Percentiles rank a stretch among this genome's conserved stretches.
These are phyloP conservation scores for Crenichthys baileyi DNA, from an alignment of 2,797 vertebrate genomes.

Conservation along the genomic window DNA sequence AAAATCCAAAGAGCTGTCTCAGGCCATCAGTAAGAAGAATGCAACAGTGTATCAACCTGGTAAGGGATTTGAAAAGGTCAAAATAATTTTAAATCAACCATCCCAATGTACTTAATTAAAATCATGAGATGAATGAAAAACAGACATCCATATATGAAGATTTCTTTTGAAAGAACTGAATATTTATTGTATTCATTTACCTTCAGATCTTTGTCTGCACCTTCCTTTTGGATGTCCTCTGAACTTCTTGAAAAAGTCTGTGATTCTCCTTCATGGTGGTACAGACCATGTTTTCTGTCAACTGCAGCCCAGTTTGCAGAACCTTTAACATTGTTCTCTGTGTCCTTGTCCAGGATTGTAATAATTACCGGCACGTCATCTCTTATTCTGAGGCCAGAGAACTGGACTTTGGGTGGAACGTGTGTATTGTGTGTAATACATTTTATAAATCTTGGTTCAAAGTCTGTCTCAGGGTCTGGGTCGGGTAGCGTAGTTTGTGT, in stretches of 20 bases:
- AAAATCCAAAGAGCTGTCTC: too few relatives aligned
- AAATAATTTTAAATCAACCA: too few relatives aligned
- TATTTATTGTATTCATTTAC: slow-evolving; percentile 19
- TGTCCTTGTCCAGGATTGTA: too few relatives aligned
- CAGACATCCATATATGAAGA: background rate
- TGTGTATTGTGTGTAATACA: background rate
- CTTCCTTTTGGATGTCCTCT: background rate
- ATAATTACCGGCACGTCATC: slow-evolving; percentile 6
- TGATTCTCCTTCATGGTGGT: background rate
- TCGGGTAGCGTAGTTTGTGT: background rate
- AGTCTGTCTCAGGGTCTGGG: background rate
- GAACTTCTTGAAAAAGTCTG: background rate
- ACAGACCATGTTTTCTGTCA: background rate
- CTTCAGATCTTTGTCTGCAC: background rate
- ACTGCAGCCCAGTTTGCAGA: background rate
- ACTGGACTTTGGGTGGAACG: background rate
- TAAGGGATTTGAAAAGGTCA: too few relatives aligned
- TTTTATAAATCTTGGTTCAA: background rate
- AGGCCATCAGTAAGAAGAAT: too few relatives aligned
- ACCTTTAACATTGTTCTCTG: background rate
- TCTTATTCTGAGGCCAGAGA: slow-evolving; percentile 55
- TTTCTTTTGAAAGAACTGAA: background rate
- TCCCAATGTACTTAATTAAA: too few relatives aligned
- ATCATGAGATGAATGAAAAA: background rate
- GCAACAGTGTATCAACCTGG: too few relatives aligned